phyloP scores from a whole-genome alignment of 2,888 invertebrate genomes.

The Harpalus rubripes region DNA sequence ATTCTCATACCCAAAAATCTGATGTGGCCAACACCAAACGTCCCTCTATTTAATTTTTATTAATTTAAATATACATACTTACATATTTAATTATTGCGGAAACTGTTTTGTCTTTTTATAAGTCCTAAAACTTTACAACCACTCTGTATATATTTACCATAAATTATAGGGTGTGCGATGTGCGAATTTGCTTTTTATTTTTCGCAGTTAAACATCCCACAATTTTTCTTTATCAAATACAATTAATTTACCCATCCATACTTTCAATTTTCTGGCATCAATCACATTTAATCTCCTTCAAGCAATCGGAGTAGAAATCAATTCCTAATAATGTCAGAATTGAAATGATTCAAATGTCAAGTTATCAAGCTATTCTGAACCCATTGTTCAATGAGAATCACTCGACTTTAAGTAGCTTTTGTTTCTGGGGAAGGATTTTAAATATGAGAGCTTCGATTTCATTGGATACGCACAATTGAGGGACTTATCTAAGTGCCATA shows the following conservation, averaged over 20 bases:
- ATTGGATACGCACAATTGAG: not conserved
- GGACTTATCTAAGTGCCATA: not conserved
- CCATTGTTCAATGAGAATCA: not conserved
- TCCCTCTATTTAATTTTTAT: too few relatives aligned
- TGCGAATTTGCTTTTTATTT: too few relatives aligned
- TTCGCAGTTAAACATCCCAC: too few relatives aligned
- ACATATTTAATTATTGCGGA: too few relatives aligned
- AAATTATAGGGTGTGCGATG: too few relatives aligned
- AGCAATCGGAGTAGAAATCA: not conserved
- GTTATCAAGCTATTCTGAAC: not conserved
- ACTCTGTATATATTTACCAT: too few relatives aligned
- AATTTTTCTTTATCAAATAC: not conserved
- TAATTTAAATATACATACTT: too few relatives aligned
- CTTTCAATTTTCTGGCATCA: not conserved
- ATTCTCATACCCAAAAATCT: too few relatives aligned
- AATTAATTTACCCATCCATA: not conserved
- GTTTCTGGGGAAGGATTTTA: not conserved
- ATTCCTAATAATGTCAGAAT: constrained; percentile 3
- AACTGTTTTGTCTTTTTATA: too few relatives aligned
- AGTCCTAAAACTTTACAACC: too few relatives aligned
- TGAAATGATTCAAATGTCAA: not conserved
- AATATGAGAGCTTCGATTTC: not conserved
- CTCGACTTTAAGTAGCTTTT: not conserved
- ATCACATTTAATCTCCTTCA: not conserved
- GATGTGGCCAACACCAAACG: too few relatives aligned